Percentiles rank a stretch among this genome's conserved stretches.
Evolutionary conservation across 2,797 vertebrate species (phyloP).

Genomic region (Luscinia megarhynchos): DNA sequence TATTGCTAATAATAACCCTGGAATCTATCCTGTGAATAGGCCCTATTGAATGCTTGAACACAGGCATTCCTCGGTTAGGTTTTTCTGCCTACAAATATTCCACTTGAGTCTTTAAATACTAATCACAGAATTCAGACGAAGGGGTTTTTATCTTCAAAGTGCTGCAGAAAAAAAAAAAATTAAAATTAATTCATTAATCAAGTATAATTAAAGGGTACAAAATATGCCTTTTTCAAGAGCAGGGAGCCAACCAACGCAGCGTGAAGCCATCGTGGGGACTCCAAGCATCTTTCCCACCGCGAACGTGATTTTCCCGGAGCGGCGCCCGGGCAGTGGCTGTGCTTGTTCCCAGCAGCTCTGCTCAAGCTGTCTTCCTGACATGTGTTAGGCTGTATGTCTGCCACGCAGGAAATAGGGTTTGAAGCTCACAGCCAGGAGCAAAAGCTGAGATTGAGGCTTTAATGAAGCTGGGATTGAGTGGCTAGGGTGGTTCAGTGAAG

Average conservation of each 20-base stretch:
- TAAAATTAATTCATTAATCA: conserved; percentile 66
- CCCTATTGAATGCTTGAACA: conserved; percentile 50
- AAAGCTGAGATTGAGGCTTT: conserved; percentile 65
- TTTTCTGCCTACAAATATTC: conserved; percentile 62
- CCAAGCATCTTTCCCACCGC: background rate
- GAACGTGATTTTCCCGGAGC: conserved; percentile 51
- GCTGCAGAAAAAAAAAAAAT: conserved; percentile 14
- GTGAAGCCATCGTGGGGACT: conserved; percentile 13
- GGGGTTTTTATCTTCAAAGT: conserved; percentile 67
- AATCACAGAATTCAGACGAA: conserved; percentile 52
- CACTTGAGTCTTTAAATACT: conserved; percentile 57
- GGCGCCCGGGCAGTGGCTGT: background rate
- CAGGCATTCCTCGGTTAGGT: conserved; percentile 65
- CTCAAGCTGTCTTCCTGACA: conserved; percentile 65
- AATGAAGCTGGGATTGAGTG: conserved; percentile 75
- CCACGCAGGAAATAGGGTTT: conserved; percentile 74
- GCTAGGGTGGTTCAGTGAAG: conserved; percentile 76
- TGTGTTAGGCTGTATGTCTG: conserved; percentile 63
- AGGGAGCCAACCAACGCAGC: background rate
- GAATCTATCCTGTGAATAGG: conserved; percentile 62
- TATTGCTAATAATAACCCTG: conserved; percentile 72
- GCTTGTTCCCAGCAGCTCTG: conserved; percentile 44
- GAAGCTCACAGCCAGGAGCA: conserved; percentile 75
- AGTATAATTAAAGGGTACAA: conserved; percentile 66
- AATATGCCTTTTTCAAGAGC: conserved; percentile 8